Evolutionary conservation across 2,888 invertebrate genomes (phyloP), one percentile per base, ranked within the genome.

Genomic region (Pimpla rufipes): DNA sequence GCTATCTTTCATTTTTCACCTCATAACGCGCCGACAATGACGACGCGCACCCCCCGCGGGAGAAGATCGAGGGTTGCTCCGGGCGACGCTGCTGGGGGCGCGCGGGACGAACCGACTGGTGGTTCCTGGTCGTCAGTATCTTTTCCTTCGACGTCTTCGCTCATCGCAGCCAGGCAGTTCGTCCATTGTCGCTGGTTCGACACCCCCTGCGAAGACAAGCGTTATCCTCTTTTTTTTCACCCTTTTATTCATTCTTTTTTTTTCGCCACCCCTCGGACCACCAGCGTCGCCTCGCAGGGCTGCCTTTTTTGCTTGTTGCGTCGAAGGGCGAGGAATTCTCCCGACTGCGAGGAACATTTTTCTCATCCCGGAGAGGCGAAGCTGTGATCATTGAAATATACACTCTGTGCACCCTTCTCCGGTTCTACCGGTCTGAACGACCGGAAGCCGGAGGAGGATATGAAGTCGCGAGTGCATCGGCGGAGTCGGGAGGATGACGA

Each of bases 1-100:
- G 90, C 90, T 91, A 90, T 91, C 90, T 91, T 90, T 89, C 90
- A 91, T 92, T 92, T 92, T 91, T 91, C 92, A 90, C 90, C 89
- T 91, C 91, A 91, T 92, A 91, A 91, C 90, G 87, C 87, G 86
- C 86, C 88, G 89, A 92, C 90, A 92, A 91, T 91, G 90, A 89
- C 87, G 90, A 89, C 87, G 86, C 67, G 79, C 71, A 40, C 64
- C 84, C 67, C 64, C 45, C 57, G 52, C 37, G 47, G 70, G 18
- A 45, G 47, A 37, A 57, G 35, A 62, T 40, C 57, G 80, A 81
- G 81, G 79, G 83, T 79, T 62, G 70, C 77, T 10, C 21, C 50
- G 42, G 29, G 57, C 62, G 62, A 84, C 59, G 67, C 29, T 13
- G 23, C 8, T 55, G 52, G 52, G 67, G 42, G 29, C 2, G 29